Percentiles rank a stretch among this genome's conserved stretches.
Conservation (phyloP, 2,113 vertebrate species). For the Tetraodon nigroviridis region DNA sequence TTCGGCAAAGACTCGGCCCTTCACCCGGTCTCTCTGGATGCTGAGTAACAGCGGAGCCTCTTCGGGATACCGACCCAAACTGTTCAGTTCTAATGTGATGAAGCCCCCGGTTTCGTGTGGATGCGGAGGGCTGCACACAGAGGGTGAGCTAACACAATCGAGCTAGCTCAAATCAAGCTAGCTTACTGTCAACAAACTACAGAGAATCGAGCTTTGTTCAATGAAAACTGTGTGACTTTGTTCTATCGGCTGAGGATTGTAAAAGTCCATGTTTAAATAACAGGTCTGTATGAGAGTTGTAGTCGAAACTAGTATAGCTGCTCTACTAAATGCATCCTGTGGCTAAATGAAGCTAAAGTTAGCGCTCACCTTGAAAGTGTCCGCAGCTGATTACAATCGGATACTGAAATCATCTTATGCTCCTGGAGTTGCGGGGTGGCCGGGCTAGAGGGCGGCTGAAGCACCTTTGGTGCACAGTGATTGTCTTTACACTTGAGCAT, state of each 20-base stretch:
- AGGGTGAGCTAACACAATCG: constrained; percentile 67
- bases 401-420: too few relatives aligned
- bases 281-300: too few relatives aligned
- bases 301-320: too few relatives aligned
- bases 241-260: too few relatives aligned
- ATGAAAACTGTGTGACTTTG: too few relatives aligned
- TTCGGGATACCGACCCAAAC: constrained; percentile 58
- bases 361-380: constrained; percentile 24
- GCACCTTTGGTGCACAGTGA: background rate
- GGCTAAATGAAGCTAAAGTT: background rate
- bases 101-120: constrained; percentile 76
- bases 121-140: constrained; percentile 86
- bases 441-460: too few relatives aligned
- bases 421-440: too few relatives aligned
- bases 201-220: too few relatives aligned
- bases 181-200: too few relatives aligned
- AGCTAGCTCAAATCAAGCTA: background rate
- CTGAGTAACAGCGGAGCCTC: constrained; percentile 58
- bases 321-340: too few relatives aligned
- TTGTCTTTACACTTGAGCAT: background rate
- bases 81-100: constrained; percentile 61
- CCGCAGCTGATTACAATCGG: background rate
- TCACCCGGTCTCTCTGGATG: constrained; percentile 79
- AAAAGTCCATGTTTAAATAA: too few relatives aligned
- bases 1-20: constrained; percentile 60